phyloP scores from a whole-genome alignment of 1,140 invertebrate genomes.

The Leguminivora glycinivorella region DNA sequence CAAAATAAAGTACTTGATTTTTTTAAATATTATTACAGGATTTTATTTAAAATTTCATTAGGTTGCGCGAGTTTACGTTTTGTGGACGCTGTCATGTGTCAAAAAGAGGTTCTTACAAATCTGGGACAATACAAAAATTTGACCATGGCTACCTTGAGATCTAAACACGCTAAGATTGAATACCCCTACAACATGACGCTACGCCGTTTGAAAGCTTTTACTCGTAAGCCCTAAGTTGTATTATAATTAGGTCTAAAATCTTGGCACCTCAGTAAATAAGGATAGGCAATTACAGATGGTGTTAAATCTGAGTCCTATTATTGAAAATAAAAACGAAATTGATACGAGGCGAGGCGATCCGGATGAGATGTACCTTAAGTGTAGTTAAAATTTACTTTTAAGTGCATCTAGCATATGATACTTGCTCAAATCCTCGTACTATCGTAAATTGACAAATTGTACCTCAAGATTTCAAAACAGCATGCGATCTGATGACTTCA shows the following conservation, averaged over 20 bases:
- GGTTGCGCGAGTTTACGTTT: too few species aligned
- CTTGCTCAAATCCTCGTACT: neutral
- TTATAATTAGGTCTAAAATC: neutral
- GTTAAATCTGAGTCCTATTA: neutral
- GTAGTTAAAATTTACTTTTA: neutral
- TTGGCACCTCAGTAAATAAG: neutral
- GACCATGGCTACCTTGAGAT: neutral
- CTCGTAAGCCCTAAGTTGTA: neutral
- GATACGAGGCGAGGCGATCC: neutral
- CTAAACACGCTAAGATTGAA: slow-evolving; percentile 9
- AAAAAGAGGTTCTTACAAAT: too few species aligned
- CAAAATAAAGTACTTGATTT: too few species aligned
- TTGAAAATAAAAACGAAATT: neutral
- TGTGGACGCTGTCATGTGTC: too few species aligned
- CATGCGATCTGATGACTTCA: neutral
- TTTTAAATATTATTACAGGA: too few species aligned
- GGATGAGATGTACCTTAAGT: neutral
- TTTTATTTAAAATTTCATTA: too few species aligned
- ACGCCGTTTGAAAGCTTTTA: neutral
- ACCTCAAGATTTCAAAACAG: neutral
- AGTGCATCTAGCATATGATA: neutral
- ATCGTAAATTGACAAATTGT: neutral
- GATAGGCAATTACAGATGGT: neutral
- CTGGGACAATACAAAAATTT: neutral
- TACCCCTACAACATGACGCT: neutral